Base-by-base conservation (phyloP, 2,797 vertebrate genomes). In the Ceyx erithaca region DNA sequence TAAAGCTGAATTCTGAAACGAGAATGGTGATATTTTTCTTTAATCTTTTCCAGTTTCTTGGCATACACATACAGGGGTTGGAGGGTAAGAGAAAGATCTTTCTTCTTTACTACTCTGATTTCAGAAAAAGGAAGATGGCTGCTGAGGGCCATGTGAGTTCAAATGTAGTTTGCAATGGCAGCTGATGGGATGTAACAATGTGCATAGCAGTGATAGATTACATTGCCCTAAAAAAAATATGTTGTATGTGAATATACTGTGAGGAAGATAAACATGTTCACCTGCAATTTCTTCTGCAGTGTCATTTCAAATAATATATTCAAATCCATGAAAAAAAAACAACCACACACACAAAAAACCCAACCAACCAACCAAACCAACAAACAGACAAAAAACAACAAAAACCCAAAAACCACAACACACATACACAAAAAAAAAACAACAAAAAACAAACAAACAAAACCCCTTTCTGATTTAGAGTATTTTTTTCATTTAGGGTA, bases 391-490 rank as follows among this genome's bases (percentile, higher is more conserved):
- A 40, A 40, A 40, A 40, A 40, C 37, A 40, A 26, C 48, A 26
- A 49, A 25, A 15, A 4, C 45, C 19, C 23, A 49, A 49, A 49
- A 15, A 4, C 45, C 19, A 45, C 45, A 10, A 46, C 20, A 46
- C 43, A 45, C 43, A 40, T 40, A 3, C 37, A 40, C 37, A 37
- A 37, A 40, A 40, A 45, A 5, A 26, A 49, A 26, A 9, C 8
- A 48, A 21, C 45, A 46, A 26, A 14, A 20, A 46, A 21, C 33
- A 7, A 23, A 14, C 22, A 40, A 26, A 49, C 48, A 49, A 49
- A 26, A 52, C 14, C 0, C 0, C 2, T 28, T 43, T 40, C 16
- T 5, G 1, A 41, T 31, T 49, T 68, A n/a, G 21, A 73, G 12
- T 26, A 4, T 49, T 18, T 70, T 45, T 58, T 85, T 40, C 1